Conservation (phyloP, 2,113 vertebrate genomes). For the Machaerirhynchus nigripectus region DNA sequence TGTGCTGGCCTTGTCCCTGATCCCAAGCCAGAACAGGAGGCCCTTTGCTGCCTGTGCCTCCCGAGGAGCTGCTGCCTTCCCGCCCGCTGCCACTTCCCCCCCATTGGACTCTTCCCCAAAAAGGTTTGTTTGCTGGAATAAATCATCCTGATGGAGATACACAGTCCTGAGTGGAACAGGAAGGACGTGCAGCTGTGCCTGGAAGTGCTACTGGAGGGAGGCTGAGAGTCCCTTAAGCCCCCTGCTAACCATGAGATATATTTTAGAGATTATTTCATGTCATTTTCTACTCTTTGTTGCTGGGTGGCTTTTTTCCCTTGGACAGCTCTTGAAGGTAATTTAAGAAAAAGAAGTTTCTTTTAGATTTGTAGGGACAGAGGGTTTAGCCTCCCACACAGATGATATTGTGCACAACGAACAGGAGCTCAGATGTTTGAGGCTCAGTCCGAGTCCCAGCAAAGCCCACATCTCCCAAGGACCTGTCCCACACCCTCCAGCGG, state of each 20-base stretch:
- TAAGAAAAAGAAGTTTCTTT: neutral
- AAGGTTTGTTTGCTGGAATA: neutral
- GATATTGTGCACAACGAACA: neutral
- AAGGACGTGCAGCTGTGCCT: neutral
- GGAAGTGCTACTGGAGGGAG: neutral
- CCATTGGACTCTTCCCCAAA: neutral
- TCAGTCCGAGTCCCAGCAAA: fast-evolving
- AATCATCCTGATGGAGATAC: neutral
- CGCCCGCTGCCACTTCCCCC: neutral
- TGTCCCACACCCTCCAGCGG: fast-evolving
- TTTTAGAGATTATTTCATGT: neutral
- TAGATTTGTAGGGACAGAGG: neutral
- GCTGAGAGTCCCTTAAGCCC: neutral
- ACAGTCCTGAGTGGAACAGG: neutral
- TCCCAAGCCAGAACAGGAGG: neutral
- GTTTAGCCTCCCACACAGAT: neutral
- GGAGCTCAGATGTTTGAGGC: neutral
- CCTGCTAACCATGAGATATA: neutral
- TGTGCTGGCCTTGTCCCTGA: neutral
- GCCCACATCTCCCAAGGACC: neutral
- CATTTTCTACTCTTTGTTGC: neutral
- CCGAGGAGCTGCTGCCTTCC: neutral
- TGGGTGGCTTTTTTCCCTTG: neutral
- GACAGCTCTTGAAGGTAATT: neutral
- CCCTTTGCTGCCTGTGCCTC: neutral